Evolutionary conservation across 2,888 invertebrate species (phyloP).

Genomic region (Rhogogaster chlorosoma): DNA sequence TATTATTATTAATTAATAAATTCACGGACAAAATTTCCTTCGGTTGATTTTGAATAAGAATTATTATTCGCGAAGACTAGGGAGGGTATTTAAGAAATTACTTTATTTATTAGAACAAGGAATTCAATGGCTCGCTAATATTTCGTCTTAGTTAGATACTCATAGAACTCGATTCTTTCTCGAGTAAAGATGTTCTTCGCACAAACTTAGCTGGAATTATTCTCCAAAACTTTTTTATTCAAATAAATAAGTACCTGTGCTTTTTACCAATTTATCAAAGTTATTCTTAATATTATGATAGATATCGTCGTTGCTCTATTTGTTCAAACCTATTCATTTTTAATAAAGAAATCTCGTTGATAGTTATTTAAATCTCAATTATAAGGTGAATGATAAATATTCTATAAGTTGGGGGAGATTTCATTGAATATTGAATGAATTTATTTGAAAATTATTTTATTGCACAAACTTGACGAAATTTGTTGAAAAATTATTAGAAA

Average conservation of each 20-base stretch:
- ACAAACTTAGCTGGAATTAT: neutral
- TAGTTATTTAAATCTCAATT: neutral
- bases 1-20: neutral
- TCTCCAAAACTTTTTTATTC: neutral
- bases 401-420: neutral
- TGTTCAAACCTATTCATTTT: conserved; percentile 54
- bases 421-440: neutral
- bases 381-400: neutral
- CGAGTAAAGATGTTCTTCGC: neutral
- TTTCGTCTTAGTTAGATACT: neutral
- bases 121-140: neutral
- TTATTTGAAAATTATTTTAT: conserved; percentile 9
- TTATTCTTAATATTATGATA: conserved; percentile 55
- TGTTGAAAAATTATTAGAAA: neutral
- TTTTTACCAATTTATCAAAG: conserved; percentile 32
- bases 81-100: neutral
- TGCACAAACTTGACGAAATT: conserved; percentile 2
- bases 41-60: neutral
- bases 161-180: neutral
- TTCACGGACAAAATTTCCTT: neutral
- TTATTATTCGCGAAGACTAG: neutral
- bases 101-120: neutral
- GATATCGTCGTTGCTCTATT: conserved; percentile 54
- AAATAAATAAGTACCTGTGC: conserved; percentile 40
- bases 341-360: conserved; percentile 55